These are phyloP conservation scores for Cephus pulcher DNA, from an alignment of 2,888 invertebrate genomes.

Conservation along the genomic window DNA sequence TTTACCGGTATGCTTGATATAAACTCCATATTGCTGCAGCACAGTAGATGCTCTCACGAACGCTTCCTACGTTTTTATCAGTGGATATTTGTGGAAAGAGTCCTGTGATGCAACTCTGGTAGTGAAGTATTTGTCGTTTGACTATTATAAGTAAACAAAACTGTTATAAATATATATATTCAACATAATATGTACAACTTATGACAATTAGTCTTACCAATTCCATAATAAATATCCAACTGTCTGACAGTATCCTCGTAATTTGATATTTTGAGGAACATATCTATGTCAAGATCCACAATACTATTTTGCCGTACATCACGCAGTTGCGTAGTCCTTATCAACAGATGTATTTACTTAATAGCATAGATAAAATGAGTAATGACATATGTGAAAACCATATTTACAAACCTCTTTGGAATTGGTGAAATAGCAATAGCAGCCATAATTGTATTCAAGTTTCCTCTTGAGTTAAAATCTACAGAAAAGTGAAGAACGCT, in stretches of 20 bases:
- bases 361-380: neutral
- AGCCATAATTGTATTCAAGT: conserved; percentile 13
- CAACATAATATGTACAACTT: neutral
- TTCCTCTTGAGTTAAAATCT: neutral
- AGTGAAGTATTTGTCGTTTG: conserved; percentile 88
- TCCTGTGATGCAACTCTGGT: conserved; percentile 94
- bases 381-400: neutral
- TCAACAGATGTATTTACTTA: neutral
- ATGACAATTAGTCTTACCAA: conserved; percentile 72
- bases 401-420: neutral
- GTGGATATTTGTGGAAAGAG: conserved; percentile 89
- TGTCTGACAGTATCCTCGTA: conserved; percentile 93
- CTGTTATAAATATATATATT: conserved; percentile 10
- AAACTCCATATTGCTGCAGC: conserved; percentile 96
- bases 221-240: conserved; percentile 93
- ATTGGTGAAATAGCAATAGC: conserved; percentile 1
- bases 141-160: conserved; percentile 69
- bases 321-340: conserved; percentile 21
- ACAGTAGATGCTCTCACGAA: conserved; percentile 97
- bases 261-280: conserved; percentile 83
- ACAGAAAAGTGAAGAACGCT: neutral
- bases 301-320: conserved; percentile 73
- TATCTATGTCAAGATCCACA: conserved; percentile 83
- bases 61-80: conserved; percentile 85
- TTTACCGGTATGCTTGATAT: conserved; percentile 93